Percentiles rank a stretch among this genome's conserved stretches.
These are phyloP conservation scores for Morpho helenor DNA, from an alignment of 2,888 invertebrate species.

Conservation along the genomic window DNA sequence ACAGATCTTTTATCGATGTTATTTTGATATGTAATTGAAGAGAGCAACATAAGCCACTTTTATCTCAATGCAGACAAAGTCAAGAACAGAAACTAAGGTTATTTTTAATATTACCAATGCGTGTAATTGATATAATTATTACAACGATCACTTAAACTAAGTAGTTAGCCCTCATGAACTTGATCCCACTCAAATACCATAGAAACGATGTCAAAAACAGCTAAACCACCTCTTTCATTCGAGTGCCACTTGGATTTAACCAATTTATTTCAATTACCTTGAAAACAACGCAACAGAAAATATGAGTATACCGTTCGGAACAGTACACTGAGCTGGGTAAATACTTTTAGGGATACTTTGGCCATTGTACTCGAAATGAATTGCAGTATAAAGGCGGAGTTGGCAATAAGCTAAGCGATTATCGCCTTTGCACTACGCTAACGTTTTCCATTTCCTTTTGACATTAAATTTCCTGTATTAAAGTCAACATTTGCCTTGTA, in stretches of 20 bases:
- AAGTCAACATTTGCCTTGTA: conserved; percentile 11
- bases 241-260: neutral
- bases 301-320: conserved; percentile 2
- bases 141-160: no score
- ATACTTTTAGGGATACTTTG: neutral
- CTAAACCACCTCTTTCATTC: conserved; percentile 6
- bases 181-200: no score
- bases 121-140: no score
- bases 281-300: conserved; percentile 21
- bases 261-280: conserved; percentile 23
- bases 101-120: no score
- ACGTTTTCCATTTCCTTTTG: conserved; percentile 18
- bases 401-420: conserved; percentile 31
- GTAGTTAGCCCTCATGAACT: no score
- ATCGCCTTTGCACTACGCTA: conserved; percentile 25
- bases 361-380: conserved; percentile 6
- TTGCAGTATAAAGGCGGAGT: conserved; percentile 24
- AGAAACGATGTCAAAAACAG: no score
- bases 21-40: no score
- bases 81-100: no score
- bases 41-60: no score
- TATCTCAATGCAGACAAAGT: no score
- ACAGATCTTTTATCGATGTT: no score
- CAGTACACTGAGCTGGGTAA: conserved; percentile 5
- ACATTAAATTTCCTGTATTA: conserved; percentile 19